These are phyloP conservation scores for Acanthopagrus latus DNA, from an alignment of 2,797 vertebrate species.

Conservation along the genomic window DNA sequence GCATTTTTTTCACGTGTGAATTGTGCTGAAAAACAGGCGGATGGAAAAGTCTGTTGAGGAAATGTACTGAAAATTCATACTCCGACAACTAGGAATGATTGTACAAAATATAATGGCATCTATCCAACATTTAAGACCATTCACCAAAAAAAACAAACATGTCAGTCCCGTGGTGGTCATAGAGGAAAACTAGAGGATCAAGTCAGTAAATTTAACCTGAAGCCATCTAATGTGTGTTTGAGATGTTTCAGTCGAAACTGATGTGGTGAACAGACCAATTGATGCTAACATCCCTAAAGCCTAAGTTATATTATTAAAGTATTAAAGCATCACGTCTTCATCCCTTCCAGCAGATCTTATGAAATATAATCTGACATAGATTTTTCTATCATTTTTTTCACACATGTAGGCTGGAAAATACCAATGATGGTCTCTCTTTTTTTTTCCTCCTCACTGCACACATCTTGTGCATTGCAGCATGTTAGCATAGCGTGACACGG, in stretches of 20 bases:
- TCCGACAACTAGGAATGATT: background rate
- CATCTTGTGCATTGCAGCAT: conserved; percentile 50
- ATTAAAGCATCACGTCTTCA: background rate
- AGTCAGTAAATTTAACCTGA: background rate
- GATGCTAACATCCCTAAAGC: background rate
- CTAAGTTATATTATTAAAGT: background rate
- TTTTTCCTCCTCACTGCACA: conserved; percentile 44
- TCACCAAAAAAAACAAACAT: background rate
- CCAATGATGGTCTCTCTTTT: background rate
- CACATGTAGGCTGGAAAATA: conserved; percentile 15
- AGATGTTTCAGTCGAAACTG: background rate
- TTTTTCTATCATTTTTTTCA: conserved; percentile 18
- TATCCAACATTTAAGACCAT: background rate
- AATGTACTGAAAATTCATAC: background rate
- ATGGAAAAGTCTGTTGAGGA: no score
- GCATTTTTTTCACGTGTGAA: background rate
- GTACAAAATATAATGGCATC: background rate
- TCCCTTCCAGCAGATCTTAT: background rate
- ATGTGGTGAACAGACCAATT: background rate
- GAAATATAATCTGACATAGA: background rate
- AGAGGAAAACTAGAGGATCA: background rate
- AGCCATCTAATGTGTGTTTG: background rate
- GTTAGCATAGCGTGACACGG: conserved; percentile 74
- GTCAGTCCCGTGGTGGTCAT: background rate
- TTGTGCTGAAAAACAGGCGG: no score